Percentiles rank a stretch among this genome's conserved stretches.
Evolutionary conservation across 2,888 invertebrate genomes (phyloP).

Genomic region (Aphodius granarius): DNA sequence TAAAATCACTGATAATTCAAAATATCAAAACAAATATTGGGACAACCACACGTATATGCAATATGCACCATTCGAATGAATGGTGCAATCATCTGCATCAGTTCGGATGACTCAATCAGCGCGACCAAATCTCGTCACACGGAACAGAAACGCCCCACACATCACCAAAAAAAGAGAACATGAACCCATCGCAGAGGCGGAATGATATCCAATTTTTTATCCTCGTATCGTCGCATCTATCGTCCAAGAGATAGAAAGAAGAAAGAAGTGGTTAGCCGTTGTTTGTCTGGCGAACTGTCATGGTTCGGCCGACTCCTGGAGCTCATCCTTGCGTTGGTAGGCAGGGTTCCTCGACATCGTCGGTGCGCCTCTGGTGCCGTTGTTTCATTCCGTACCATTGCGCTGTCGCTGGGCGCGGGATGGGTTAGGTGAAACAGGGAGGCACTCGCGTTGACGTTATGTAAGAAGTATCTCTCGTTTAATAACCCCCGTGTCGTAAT

Average conservation of each 20-base stretch:
- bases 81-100: too few relatives aligned
- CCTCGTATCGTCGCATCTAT: not conserved
- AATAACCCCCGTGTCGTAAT: constrained; percentile 52
- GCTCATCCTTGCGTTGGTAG: not conserved
- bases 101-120: too few relatives aligned
- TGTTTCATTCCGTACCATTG: not conserved
- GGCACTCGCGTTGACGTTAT: constrained; percentile 51
- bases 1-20: too few relatives aligned
- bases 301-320: not conserved
- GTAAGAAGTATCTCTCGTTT: constrained; percentile 46
- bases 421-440: constrained; percentile 8
- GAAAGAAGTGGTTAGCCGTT: not conserved
- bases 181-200: too few relatives aligned
- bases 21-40: too few relatives aligned
- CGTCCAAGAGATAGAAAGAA: not conserved
- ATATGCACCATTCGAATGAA: too few relatives aligned
- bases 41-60: too few relatives aligned
- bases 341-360: not conserved
- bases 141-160: too few relatives aligned
- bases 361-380: not conserved
- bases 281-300: not conserved
- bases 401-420: not conserved
- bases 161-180: too few relatives aligned
- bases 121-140: too few relatives aligned
- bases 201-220: not conserved